phyloP scores from a whole-genome alignment of 2,888 invertebrate genomes.

The Hemistola chrysoprasaria region DNA sequence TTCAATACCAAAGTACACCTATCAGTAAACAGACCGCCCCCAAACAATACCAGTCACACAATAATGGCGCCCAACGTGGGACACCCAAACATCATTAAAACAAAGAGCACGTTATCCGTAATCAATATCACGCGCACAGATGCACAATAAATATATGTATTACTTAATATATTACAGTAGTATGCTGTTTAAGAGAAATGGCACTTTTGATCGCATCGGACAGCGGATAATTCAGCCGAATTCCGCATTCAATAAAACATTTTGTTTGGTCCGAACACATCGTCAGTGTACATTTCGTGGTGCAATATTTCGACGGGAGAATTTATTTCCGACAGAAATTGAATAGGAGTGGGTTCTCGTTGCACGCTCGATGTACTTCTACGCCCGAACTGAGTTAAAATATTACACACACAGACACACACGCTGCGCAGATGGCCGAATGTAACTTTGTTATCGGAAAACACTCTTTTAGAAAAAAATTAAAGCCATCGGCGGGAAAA shows the following conservation, averaged over 20 bases:
- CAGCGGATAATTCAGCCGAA: slow-evolving; percentile 35
- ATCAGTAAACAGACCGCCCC: slow-evolving; percentile 11
- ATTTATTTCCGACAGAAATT: slow-evolving; percentile 53
- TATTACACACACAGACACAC: slow-evolving; percentile 14
- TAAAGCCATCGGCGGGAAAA: background rate
- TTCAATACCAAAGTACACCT: slow-evolving; percentile 16
- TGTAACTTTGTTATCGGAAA: slow-evolving; percentile 22
- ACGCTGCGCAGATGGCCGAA: slow-evolving; percentile 9
- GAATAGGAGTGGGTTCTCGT: slow-evolving; percentile 37
- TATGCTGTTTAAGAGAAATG: slow-evolving; percentile 24
- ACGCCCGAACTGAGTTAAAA: slow-evolving; percentile 21
- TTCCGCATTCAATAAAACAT: slow-evolving; percentile 23
- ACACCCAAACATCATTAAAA: slow-evolving; percentile 22
- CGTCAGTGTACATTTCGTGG: slow-evolving; percentile 37
- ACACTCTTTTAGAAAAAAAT: slow-evolving; percentile 3
- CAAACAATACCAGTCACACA: slow-evolving; percentile 23
- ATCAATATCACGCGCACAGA: slow-evolving; percentile 12
- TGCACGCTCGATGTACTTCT: slow-evolving; percentile 4
- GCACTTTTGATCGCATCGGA: slow-evolving; percentile 32
- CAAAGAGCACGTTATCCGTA: slow-evolving; percentile 10
- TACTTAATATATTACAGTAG: slow-evolving; percentile 11
- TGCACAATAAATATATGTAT: too few relatives aligned
- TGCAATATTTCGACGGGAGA: slow-evolving; percentile 47
- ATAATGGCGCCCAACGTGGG: slow-evolving; percentile 42
- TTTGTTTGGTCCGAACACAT: slow-evolving; percentile 35